Conservation (phyloP, 2,797 vertebrate species). For the Enteromius paludinosus region DNA sequence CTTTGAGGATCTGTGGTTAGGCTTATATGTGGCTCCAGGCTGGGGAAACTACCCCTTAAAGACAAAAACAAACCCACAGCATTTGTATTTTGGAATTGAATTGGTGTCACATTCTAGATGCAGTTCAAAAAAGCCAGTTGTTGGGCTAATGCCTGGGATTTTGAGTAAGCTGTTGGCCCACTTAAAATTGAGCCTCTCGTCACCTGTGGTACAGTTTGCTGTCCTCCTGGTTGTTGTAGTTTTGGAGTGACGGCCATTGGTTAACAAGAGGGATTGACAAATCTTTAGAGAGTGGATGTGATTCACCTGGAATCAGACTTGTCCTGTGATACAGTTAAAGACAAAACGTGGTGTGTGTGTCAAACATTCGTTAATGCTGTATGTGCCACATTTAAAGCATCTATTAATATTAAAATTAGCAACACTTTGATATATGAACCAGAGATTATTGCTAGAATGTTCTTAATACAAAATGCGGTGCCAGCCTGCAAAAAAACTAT, state of each 20-base stretch:
- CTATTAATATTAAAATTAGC: background rate
- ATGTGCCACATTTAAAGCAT: background rate
- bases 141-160: background rate
- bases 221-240: slow-evolving; percentile 85
- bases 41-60: slow-evolving; percentile 90
- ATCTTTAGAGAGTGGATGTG: slow-evolving; percentile 88
- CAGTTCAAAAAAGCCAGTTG: background rate
- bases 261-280: slow-evolving; percentile 89
- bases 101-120: background rate
- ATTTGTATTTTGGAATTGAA: background rate
- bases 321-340: slow-evolving; percentile 79
- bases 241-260: slow-evolving; percentile 90
- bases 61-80: slow-evolving; percentile 21
- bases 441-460: background rate
- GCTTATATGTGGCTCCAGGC: slow-evolving; percentile 91
- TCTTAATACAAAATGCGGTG: background rate
- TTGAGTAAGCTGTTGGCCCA: background rate
- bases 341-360: slow-evolving; percentile 1
- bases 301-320: slow-evolving; percentile 92
- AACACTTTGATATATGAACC: background rate
- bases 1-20: slow-evolving; percentile 90
- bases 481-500: too few relatives aligned
- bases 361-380: background rate
- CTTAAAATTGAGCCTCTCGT: background rate
- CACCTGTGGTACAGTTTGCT: slow-evolving; percentile 90